phyloP scores from a whole-genome alignment of 2,797 vertebrate species.

The Parotocinclus haroldoi region DNA sequence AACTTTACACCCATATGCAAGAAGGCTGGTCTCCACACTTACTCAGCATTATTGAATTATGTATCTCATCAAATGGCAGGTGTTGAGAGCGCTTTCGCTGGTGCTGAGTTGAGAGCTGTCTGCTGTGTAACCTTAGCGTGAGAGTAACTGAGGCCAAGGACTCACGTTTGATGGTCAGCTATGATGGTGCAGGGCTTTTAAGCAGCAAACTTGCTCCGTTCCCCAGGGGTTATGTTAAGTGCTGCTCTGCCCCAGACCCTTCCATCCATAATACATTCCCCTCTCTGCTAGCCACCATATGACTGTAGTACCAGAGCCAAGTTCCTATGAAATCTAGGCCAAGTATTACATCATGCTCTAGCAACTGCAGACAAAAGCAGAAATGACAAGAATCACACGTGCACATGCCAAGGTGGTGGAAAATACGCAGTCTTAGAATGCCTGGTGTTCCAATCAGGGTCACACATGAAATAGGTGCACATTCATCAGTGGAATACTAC shows the following conservation, averaged over 20 bases:
- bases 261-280: slow-evolving; percentile 47
- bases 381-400: slow-evolving; percentile 27
- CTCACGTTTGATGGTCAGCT: slow-evolving; percentile 42
- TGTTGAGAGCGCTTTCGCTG: slow-evolving; percentile 26
- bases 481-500: too few species aligned
- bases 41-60: slow-evolving; percentile 42
- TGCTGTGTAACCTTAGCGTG: slow-evolving; percentile 43
- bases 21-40: slow-evolving; percentile 31
- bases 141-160: slow-evolving; percentile 43
- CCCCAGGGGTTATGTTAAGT: slow-evolving; percentile 46
- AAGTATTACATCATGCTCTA: slow-evolving; percentile 48
- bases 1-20: slow-evolving; percentile 3
- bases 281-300: slow-evolving; percentile 27
- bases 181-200: slow-evolving; percentile 49
- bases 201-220: slow-evolving; percentile 39
- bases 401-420: slow-evolving; percentile 10
- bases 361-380: slow-evolving; percentile 48
- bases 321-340: slow-evolving; percentile 47
- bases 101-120: slow-evolving; percentile 29
- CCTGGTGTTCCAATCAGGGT: background rate
- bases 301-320: slow-evolving; percentile 30
- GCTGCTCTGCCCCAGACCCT: slow-evolving; percentile 42
- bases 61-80: slow-evolving; percentile 35
- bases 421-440: background rate
- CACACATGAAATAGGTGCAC: slow-evolving; percentile 28